Evolutionary conservation across 2,113 vertebrate genomes (phyloP), one percentile per base, ranked within the genome.

Genomic region (Telmatochromis sp.): DNA sequence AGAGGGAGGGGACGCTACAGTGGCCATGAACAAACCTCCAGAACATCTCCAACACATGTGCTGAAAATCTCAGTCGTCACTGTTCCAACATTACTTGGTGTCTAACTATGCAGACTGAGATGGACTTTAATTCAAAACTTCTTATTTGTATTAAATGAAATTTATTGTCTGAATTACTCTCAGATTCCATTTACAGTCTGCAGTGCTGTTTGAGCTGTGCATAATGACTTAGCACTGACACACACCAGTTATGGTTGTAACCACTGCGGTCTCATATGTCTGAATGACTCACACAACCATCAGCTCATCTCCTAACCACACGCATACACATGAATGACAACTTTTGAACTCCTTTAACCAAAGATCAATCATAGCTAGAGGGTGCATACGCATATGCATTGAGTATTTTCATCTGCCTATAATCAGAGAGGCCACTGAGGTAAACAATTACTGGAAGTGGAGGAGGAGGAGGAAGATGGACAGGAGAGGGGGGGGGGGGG

Each of bases 381-480:
- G 80, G 12, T 40, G 51, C 70, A 31, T n/a, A 79, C 19, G 9
- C 79, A 55, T 63, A 58, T 83, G 84, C 68, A 57, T 28, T 87
- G 68, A 82, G 55, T 42, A 75, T 87, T 92, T 87, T 90, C 86
- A 91, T 89, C 84, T 89, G 94, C 87, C 89, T 94, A 85, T 91
- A 93, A 93, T 95, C 91, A 93, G 82, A 83, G 88, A 92, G 82
- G 78, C 91, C 90, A 87, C 78, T 81, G 87, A 93, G 91, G 90
- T 89, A 83, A 85, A 90, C 87, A 53, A 91, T 95, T 93, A 92
- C 92, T 85, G 94, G 93, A 93, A 95, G 89, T 85, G 75, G 23
- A 70, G 84, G 31, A 21, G 63, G 83, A 81, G 31, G 70, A 78
- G 15, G 88, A 82, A 90, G 85, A 63, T 80, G 53, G 78, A 49